These are phyloP conservation scores for Ophiodon elongatus DNA, from an alignment of 2,113 vertebrate genomes.

Conservation along the genomic window DNA sequence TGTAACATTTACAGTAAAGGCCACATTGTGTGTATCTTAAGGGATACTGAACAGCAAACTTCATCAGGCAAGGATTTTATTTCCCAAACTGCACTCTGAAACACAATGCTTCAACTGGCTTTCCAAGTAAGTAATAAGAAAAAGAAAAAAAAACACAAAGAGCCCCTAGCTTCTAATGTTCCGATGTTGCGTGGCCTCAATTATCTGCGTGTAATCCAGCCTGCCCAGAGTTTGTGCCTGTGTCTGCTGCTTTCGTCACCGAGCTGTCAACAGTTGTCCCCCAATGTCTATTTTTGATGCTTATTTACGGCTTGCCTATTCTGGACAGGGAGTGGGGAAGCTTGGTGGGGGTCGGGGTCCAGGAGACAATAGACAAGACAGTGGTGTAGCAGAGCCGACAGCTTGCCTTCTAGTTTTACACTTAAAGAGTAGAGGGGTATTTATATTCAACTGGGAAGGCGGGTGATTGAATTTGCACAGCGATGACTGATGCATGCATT, in stretches of 20 bases:
- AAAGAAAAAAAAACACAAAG: neutral
- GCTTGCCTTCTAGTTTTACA: slow-evolving; percentile 74
- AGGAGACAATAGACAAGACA: slow-evolving; percentile 85
- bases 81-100: slow-evolving; percentile 13
- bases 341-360: slow-evolving; percentile 12
- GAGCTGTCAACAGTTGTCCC: slow-evolving; percentile 92
- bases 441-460: slow-evolving; percentile 76
- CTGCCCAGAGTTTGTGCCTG: slow-evolving; percentile 86
- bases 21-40: neutral
- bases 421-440: slow-evolving; percentile 65
- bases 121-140: slow-evolving; percentile 4
- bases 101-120: slow-evolving; percentile 10
- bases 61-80: slow-evolving; percentile 12
- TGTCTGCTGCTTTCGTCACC: slow-evolving; percentile 89
- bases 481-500: slow-evolving; percentile 68
- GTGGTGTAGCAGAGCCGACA: slow-evolving; percentile 41
- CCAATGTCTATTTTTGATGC: slow-evolving; percentile 90
- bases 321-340: slow-evolving; percentile 73
- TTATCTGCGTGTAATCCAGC: slow-evolving; percentile 92
- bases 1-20: neutral
- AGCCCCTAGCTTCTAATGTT: slow-evolving; percentile 54
- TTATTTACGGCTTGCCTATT: slow-evolving; percentile 87
- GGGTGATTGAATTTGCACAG: slow-evolving; percentile 70
- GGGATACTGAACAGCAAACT: neutral
- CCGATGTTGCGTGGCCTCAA: slow-evolving; percentile 83